Conservation (phyloP, 2,113 vertebrate genomes). For the Tachuris rubrigastra region DNA sequence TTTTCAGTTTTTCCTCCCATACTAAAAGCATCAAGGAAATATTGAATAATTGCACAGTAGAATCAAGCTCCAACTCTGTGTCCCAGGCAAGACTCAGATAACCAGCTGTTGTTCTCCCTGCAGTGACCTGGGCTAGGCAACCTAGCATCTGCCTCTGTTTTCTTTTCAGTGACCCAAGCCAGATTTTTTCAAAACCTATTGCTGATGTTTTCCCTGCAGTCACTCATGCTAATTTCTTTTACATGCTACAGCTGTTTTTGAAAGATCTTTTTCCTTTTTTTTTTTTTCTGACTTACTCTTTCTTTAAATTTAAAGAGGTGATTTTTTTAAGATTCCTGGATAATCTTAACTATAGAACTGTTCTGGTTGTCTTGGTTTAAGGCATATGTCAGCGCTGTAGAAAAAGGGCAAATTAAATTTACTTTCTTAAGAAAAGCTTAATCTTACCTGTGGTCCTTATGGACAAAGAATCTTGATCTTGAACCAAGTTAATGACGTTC, state of each 20-base stretch:
- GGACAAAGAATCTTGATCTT: not conserved
- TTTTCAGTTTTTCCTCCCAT: not conserved
- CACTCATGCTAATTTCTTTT: constrained; percentile 12
- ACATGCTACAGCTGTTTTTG: not conserved
- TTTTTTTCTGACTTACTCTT: not conserved
- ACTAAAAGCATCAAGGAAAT: not conserved
- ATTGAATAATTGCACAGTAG: not conserved
- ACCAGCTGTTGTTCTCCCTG: constrained; percentile 58
- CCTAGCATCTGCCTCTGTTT: constrained; percentile 39
- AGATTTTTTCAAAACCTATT: constrained; percentile 40
- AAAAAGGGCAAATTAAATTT: not conserved
- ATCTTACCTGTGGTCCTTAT: not conserved
- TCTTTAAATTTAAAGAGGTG: not conserved
- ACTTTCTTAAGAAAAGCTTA: not conserved
- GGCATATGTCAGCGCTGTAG: not conserved
- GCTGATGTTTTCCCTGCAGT: constrained; percentile 25
- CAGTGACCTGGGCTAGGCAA: constrained; percentile 48
- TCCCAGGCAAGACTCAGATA: not conserved
- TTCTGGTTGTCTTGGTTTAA: not conserved
- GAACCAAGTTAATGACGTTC: not conserved
- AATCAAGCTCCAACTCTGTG: not conserved
- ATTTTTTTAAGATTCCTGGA: not conserved
- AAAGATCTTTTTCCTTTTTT: not conserved
- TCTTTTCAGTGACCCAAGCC: constrained; percentile 47
- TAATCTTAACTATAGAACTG: not conserved